Conservation (phyloP, 2,888 invertebrate species). For the Pinctada fucata region DNA sequence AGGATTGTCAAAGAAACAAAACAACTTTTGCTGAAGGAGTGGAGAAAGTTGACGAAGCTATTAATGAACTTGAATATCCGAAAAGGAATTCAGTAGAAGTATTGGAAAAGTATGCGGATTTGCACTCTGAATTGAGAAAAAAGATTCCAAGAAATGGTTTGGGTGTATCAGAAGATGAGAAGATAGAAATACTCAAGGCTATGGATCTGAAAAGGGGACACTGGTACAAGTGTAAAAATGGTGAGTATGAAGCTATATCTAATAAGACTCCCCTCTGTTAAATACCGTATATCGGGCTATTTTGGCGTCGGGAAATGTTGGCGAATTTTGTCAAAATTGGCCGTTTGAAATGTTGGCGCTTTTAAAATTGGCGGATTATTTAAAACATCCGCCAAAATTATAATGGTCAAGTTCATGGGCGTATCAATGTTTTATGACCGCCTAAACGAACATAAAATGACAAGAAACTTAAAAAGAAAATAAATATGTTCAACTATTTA, state of each 20-base stretch:
- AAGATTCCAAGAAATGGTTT: background rate
- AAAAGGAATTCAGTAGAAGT: slow-evolving; percentile 57
- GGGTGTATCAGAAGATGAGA: slow-evolving; percentile 29
- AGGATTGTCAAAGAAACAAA: background rate
- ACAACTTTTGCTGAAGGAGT: background rate
- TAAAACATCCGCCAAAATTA: too few species aligned
- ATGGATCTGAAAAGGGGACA: slow-evolving; percentile 32
- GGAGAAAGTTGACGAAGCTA: background rate
- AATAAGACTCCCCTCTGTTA: too few species aligned
- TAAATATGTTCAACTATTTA: too few species aligned
- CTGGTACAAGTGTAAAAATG: slow-evolving; percentile 40
- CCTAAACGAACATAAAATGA: too few species aligned
- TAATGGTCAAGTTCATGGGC: too few species aligned
- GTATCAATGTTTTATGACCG: too few species aligned
- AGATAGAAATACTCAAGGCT: slow-evolving; percentile 23
- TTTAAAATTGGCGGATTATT: too few species aligned
- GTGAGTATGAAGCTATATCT: slow-evolving; percentile 5
- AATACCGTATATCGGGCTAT: too few species aligned
- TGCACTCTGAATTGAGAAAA: background rate
- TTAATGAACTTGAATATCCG: background rate
- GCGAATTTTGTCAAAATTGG: too few species aligned
- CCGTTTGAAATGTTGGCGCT: too few species aligned
- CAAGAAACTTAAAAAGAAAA: too few species aligned
- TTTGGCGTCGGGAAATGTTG: too few species aligned
- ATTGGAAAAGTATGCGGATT: slow-evolving; percentile 55